Evolutionary conservation across 2,113 vertebrate genomes (phyloP), one percentile per base, ranked within the genome.

Genomic region (Forbesichthys papilliferus): DNA sequence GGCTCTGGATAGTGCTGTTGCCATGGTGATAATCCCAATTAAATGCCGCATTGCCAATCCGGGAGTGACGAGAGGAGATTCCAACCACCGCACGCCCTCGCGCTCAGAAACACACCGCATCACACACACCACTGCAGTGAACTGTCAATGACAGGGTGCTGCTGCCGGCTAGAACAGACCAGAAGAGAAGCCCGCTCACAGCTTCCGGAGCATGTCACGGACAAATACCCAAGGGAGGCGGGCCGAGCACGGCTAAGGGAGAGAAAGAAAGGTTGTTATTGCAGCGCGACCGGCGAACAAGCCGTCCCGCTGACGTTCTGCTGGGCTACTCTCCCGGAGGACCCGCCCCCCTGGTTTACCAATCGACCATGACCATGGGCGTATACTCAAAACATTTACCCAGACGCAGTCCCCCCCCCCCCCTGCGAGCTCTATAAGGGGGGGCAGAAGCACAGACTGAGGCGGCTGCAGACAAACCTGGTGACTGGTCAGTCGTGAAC

Each of bases 311-410:
- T 56, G 75, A 76, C 62, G 72, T 48, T 71, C 46, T 61, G 11
- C 56, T 16, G 5, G n/a, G 18, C 68, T 63, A 36, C 54, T 69
- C 60, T 66, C 64, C 66, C 52, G 66, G 9, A 57, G 46, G 49
- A 69, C 62, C 51, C 9, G 27, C 62, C 74, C 61, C 74, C 58
- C n/a, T 47, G 66, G 81, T 76, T 74, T 61, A 36, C 65, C 48
- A 56, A 48, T 81, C 10, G 20, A 64, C 75, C 36, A 86, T 92
- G 91, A 91, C 73, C 91, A 93, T 93, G 93, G 93, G 96, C 96
- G 90, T 97, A 98, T 99, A 99, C 98, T 97, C 97, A 97, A 98
- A 98, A 93, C 84, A 95, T 96, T 96, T 98, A 97, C 94, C 94
- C 88, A 69, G 16, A 16, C 16, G 6, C 10, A n/a, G 87, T 86